These are phyloP conservation scores for Psococerastis gibbosa DNA, from an alignment of 2,888 invertebrate genomes.

Conservation along the genomic window DNA sequence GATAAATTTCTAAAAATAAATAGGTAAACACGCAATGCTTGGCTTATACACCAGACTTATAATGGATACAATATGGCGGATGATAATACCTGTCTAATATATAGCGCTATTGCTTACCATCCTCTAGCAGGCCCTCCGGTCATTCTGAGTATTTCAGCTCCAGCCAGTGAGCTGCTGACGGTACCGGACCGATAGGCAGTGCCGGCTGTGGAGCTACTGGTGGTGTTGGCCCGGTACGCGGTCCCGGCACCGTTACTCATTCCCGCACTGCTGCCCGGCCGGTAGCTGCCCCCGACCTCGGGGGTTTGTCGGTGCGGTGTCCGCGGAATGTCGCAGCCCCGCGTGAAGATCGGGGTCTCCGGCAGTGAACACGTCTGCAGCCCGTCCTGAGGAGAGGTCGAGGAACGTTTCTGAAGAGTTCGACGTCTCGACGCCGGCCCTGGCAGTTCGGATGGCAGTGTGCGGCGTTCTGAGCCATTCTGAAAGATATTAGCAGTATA, in stretches of 20 bases:
- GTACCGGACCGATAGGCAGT: constrained; percentile 17
- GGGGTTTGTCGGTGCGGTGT: constrained; percentile 55
- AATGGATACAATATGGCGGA: too few species aligned
- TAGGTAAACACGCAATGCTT: too few species aligned
- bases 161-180: constrained; percentile 35
- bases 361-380: constrained; percentile 71
- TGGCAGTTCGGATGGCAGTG: constrained; percentile 49
- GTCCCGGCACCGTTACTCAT: constrained; percentile 12
- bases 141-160: constrained; percentile 60
- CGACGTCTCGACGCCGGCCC: constrained; percentile 30
- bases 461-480: constrained; percentile 40
- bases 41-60: too few species aligned
- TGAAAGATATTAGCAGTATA: constrained; percentile 18
- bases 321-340: constrained; percentile 66
- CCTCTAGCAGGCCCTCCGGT: constrained; percentile 67
- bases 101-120: too few species aligned
- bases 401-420: constrained; percentile 28
- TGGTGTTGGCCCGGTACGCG: constrained; percentile 21
- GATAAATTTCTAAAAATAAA: too few species aligned
- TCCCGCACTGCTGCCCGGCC: too few species aligned
- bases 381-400: constrained; percentile 25
- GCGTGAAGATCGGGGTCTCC: constrained; percentile 74
- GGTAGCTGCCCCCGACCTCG: constrained; percentile 27
- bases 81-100: too few species aligned
- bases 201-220: constrained; percentile 22